Conservation (phyloP, 2,797 vertebrate species). For the Taeniopygia guttata region DNA sequence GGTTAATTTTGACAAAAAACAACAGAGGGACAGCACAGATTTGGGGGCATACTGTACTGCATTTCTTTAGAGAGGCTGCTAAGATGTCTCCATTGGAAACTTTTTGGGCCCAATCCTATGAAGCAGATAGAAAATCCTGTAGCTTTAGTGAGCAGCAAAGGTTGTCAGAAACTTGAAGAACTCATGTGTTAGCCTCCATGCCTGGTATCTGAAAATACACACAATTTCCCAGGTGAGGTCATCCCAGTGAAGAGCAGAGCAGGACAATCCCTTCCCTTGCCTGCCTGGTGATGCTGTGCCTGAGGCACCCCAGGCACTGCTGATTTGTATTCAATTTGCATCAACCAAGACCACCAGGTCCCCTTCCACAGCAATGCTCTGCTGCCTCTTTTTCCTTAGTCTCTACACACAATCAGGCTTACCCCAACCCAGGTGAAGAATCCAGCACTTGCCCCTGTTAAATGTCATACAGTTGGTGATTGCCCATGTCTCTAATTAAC, state of each 20-base stretch:
- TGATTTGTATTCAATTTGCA: neutral
- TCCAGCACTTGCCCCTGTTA: neutral
- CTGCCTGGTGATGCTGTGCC: accelerated
- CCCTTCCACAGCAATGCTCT: neutral
- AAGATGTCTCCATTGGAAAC: neutral
- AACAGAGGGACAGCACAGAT: neutral
- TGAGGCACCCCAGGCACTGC: neutral
- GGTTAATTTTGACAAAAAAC: neutral
- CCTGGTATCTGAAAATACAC: neutral
- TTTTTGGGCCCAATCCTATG: neutral
- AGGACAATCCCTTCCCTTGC: neutral
- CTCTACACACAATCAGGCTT: neutral
- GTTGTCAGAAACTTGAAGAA: neutral
- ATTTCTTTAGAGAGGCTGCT: neutral
- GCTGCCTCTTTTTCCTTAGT: neutral
- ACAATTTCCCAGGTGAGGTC: neutral
- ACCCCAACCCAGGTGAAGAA: neutral
- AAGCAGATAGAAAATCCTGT: neutral
- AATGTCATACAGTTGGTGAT: neutral
- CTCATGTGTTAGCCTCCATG: neutral
- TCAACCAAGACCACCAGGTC: neutral
- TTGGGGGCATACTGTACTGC: neutral
- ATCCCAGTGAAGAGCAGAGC: neutral
- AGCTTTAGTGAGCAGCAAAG: neutral
- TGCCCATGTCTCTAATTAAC: neutral